phyloP scores from a whole-genome alignment of 1,140 invertebrate genomes.

The Pemphigus obesinymphae region DNA sequence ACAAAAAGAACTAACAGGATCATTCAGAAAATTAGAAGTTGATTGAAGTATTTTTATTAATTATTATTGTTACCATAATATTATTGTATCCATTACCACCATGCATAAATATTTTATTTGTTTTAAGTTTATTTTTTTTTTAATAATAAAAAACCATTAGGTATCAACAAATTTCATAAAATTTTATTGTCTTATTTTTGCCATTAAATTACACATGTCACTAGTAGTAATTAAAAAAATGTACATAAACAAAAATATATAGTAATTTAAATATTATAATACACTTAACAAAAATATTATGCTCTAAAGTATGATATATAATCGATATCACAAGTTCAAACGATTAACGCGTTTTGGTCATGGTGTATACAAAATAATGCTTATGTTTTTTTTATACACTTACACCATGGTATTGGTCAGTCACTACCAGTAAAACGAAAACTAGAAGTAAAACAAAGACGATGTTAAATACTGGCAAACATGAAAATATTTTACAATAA shows the following conservation, averaged over 20 bases:
- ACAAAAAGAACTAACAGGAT: slow-evolving; percentile 47
- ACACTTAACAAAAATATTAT: slow-evolving; percentile 42
- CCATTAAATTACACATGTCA: slow-evolving; percentile 25
- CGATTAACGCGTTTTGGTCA: slow-evolving; percentile 41
- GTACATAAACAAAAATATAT: slow-evolving; percentile 41
- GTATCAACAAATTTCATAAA: slow-evolving; percentile 37
- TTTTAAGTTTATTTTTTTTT: slow-evolving; percentile 14
- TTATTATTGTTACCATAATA: slow-evolving; percentile 28
- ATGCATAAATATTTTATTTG: background rate
- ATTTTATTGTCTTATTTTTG: slow-evolving; percentile 37
- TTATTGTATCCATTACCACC: slow-evolving; percentile 19
- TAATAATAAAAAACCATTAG: background rate
- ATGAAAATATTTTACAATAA: slow-evolving; percentile 36
- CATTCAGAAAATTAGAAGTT: slow-evolving; percentile 49
- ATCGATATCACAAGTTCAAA: slow-evolving; percentile 42
- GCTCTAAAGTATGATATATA: slow-evolving; percentile 39
- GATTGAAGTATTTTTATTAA: slow-evolving; percentile 43
- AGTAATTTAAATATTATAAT: slow-evolving; percentile 40
- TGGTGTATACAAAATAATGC: slow-evolving; percentile 38
- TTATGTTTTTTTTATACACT: slow-evolving; percentile 25
- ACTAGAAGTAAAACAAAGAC: slow-evolving; percentile 37
- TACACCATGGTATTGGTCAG: slow-evolving; percentile 40
- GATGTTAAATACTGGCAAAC: slow-evolving; percentile 35
- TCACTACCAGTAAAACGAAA: slow-evolving; percentile 37
- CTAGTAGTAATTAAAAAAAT: slow-evolving; percentile 39